Base-by-base conservation (phyloP, 2,113 vertebrate genomes). In the Passer montanus region DNA sequence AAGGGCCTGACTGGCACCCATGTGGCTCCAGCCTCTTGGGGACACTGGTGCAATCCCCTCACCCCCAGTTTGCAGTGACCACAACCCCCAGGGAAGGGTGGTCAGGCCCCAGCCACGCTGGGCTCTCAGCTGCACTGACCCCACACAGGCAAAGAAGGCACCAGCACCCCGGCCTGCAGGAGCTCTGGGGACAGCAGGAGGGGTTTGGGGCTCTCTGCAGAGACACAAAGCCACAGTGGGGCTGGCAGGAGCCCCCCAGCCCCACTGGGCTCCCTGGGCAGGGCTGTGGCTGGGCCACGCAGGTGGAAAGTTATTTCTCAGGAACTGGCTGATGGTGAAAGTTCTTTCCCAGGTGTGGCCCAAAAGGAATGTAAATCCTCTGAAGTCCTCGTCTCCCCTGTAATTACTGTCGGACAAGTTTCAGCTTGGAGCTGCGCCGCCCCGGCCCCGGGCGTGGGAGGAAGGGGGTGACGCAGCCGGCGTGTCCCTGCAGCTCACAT, bases 331-430 rank as follows among this genome's bases (percentile, higher is more conserved):
- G 96, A 91, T 93, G 95, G 95, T 73, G 96, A 96, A 96, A 96
- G 96, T 87, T 62, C 19, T 81, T 96, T 96, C 80, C 70, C 89
- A 96, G 95, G 96, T n/a, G 95, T 70, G 93, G 77, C 87, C 30
- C 11, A 20, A 44, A 59, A 95, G 89, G 96, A 96, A 96, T 89
- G 95, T 7, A 37, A 91, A 87, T 69, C 80, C 91, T 90, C 69
- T 93, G 84, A 89, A 91, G 93, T 49, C 28, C 68, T 92, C 37
- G 3, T 4, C 93, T 83, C 11, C 75, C 70, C 89, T 94, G 68
- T 96, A 95, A 96, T 96, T 96, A 96, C 7, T 3, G n/a, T 16
- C 63, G 35, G 95, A 76, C 96, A 91, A 91, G 96, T 94, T 84
- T 67, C 93, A 94, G 93, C 96, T 77, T 84, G 96, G 93, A 84